phyloP scores from a whole-genome alignment of 2,113 vertebrate species.

The Hippocampus barbouri region DNA sequence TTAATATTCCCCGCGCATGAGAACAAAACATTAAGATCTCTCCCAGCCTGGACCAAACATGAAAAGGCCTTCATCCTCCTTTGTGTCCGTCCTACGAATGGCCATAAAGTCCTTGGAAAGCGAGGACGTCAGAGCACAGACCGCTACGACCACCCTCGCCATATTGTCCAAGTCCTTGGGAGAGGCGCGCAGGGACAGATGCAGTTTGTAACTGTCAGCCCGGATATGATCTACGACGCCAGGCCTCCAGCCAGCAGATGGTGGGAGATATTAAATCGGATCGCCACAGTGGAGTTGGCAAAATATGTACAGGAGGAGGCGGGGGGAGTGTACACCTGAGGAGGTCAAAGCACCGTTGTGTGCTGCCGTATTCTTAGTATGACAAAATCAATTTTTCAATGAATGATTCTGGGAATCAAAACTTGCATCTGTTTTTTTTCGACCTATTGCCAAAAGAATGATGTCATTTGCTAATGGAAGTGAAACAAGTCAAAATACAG shows the following conservation, averaged over 20 bases:
- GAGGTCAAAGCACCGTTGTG: background rate
- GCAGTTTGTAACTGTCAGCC: slow-evolving; percentile 74
- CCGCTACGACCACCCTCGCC: slow-evolving; percentile 50
- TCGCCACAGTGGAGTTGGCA: slow-evolving; percentile 52
- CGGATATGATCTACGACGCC: slow-evolving; percentile 65
- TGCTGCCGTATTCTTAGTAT: background rate
- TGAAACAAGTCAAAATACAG: background rate
- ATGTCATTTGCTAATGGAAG: background rate
- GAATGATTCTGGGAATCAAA: background rate
- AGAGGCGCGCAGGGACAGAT: slow-evolving; percentile 66
- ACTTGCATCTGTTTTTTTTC: background rate
- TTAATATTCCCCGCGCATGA: background rate
- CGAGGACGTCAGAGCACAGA: slow-evolving; percentile 41
- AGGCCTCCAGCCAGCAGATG: slow-evolving; percentile 74
- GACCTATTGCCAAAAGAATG: background rate
- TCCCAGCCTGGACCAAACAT: background rate
- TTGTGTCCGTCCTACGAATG: background rate
- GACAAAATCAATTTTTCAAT: background rate
- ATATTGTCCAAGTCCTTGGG: slow-evolving; percentile 72
- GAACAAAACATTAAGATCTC: background rate
- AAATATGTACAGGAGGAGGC: slow-evolving; percentile 41
- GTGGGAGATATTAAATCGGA: slow-evolving; percentile 71
- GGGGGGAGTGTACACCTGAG: slow-evolving; percentile 50
- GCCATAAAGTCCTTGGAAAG: slow-evolving; percentile 40
- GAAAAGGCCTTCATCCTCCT: slow-evolving; percentile 14